These are phyloP conservation scores for Eledone cirrhosa DNA, from an alignment of 2,888 invertebrate genomes.

Conservation along the genomic window DNA sequence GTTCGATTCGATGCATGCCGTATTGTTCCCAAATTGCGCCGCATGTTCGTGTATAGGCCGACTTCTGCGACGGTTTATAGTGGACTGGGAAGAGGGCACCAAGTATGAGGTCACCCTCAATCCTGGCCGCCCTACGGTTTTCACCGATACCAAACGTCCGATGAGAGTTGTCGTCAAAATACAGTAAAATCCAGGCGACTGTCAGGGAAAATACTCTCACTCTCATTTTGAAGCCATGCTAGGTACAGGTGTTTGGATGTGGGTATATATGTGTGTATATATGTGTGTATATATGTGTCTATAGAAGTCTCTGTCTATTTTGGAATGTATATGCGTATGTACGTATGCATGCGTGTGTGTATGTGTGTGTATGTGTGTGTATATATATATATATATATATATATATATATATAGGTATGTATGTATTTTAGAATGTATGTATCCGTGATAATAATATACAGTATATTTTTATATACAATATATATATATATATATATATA, in stretches of 20 bases:
- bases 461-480: too few species aligned
- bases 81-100: constrained; percentile 72
- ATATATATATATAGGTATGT: too few species aligned
- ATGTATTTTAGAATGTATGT: too few species aligned
- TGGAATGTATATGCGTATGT: too few species aligned
- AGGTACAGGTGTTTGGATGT: background rate
- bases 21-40: constrained; percentile 78
- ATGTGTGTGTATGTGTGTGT: too few species aligned
- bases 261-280: too few species aligned
- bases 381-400: too few species aligned
- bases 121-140: constrained; percentile 44
- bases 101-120: constrained; percentile 72
- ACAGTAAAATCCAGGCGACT: background rate
- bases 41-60: constrained; percentile 68
- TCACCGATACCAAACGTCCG: background rate
- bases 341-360: too few species aligned
- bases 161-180: background rate
- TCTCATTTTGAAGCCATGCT: background rate
- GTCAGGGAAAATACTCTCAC: background rate
- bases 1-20: constrained; percentile 79
- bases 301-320: too few species aligned
- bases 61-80: constrained; percentile 67
- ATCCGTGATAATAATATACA: too few species aligned
- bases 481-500: too few species aligned
- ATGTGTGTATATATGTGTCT: too few species aligned